These are phyloP conservation scores for Pseudopipra pipra DNA, from an alignment of 2,113 vertebrate species.

Conservation along the genomic window DNA sequence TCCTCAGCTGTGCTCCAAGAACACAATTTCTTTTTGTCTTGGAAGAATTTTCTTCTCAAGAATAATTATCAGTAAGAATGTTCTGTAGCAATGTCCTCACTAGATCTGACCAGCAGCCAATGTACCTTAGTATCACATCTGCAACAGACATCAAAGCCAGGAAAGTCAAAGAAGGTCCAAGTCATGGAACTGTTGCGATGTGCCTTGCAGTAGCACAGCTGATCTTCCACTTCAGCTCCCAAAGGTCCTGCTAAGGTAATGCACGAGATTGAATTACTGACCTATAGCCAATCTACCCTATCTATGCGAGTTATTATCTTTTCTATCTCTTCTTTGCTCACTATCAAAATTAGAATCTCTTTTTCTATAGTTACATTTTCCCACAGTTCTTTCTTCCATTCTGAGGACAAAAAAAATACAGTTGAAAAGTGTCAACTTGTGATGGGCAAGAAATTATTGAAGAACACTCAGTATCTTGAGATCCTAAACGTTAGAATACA, in stretches of 20 bases:
- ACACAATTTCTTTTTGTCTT: not conserved
- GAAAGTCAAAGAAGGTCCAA: not conserved
- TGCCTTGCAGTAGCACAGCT: not conserved
- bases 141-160: not conserved
- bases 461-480: not conserved
- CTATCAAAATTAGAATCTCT: not conserved
- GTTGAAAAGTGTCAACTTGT: not conserved
- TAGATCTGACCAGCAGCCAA: not conserved
- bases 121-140: not conserved
- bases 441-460: not conserved
- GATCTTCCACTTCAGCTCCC: not conserved
- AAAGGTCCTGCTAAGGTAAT: not conserved
- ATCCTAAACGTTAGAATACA: not conserved
- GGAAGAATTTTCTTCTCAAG: not conserved
- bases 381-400: not conserved
- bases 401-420: not conserved
- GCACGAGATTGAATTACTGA: not conserved
- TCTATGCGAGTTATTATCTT: rapidly evolving
- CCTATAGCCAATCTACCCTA: not conserved
- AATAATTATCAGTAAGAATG: not conserved
- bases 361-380: not conserved
- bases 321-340: not conserved
- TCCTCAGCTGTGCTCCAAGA: rapidly evolving
- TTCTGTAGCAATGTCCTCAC: not conserved
- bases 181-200: not conserved